These are phyloP conservation scores for Paralichthys olivaceus DNA, from an alignment of 2,113 vertebrate genomes.

Conservation along the genomic window DNA sequence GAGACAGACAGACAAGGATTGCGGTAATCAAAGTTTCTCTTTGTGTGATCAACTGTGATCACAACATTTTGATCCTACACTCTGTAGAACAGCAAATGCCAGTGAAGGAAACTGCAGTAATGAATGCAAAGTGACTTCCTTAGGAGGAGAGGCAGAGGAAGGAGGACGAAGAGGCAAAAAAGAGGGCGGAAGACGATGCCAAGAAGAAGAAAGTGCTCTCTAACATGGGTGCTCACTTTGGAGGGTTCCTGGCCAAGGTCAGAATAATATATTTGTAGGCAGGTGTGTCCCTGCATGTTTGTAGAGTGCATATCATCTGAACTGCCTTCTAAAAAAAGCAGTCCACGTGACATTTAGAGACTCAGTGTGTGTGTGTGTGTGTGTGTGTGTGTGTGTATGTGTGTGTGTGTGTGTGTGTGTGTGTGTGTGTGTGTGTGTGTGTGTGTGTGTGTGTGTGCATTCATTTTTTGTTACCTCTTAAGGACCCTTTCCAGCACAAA, in stretches of 20 bases:
- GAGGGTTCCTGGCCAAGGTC: constrained; percentile 96
- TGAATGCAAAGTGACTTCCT: background rate
- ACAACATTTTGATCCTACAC: no score
- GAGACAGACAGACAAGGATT: constrained; percentile 91
- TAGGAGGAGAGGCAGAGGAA: constrained; percentile 95
- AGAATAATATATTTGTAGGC: background rate
- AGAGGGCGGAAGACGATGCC: constrained; percentile 93
- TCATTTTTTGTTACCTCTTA: background rate
- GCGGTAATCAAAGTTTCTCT: constrained; percentile 76
- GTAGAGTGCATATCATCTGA: background rate
- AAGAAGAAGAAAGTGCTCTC: constrained; percentile 99
- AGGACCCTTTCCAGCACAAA: no score
- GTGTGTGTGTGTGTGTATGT: no score
- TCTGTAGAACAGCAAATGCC: background rate
- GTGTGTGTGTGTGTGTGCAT: background rate
- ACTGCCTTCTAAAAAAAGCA: background rate
- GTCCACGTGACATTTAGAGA: background rate
- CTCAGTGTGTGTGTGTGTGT: no score
- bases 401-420: background rate
- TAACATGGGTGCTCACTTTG: constrained; percentile 96
- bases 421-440: no score
- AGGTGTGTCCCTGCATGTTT: background rate
- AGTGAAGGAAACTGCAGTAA: background rate
- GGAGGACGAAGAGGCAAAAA: constrained; percentile 95
- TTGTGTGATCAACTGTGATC: background rate